A percentile compares a stretch with the other conserved stretches of the same genome.
Conservation (phyloP, 2,113 vertebrate species). For the Tretioscincus oriximinensis region DNA sequence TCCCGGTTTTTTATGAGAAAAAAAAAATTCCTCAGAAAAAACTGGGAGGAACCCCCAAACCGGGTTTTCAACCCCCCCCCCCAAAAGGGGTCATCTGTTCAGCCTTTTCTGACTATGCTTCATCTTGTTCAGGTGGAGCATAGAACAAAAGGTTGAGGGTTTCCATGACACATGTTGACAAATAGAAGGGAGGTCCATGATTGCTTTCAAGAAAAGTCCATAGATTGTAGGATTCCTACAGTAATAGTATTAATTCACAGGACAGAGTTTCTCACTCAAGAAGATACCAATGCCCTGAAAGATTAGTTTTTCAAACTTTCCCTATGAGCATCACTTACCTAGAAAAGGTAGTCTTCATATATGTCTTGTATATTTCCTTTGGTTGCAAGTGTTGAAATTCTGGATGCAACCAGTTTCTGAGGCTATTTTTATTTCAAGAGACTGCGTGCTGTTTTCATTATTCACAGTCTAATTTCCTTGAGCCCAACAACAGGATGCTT, state of each 20-base stretch:
- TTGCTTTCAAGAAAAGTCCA: too few relatives aligned
- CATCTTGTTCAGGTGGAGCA: too few relatives aligned
- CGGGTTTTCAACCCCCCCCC: too few relatives aligned
- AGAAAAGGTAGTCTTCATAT: background rate
- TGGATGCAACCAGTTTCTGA: background rate
- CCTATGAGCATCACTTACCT: background rate
- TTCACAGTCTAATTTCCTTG: background rate
- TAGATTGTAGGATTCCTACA: background rate
- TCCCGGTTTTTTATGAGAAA: too few relatives aligned
- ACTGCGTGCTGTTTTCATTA: background rate
- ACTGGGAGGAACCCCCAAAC: too few relatives aligned
- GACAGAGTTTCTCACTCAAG: background rate
- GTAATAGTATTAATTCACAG: background rate
- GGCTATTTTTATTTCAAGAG: background rate
- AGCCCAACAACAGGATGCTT: background rate
- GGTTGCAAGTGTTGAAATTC: background rate
- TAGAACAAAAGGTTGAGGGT: too few relatives aligned
- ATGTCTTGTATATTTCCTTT: background rate
- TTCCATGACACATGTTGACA: too few relatives aligned
- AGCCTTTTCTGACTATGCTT: too few relatives aligned
- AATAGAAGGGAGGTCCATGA: too few relatives aligned
- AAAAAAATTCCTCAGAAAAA: too few relatives aligned
- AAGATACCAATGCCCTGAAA: background rate
- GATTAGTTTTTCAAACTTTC: background rate
- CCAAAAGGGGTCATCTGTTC: too few relatives aligned